Evolutionary conservation across 2,888 invertebrate species (phyloP).

Genomic region (Panorpa germanica): DNA sequence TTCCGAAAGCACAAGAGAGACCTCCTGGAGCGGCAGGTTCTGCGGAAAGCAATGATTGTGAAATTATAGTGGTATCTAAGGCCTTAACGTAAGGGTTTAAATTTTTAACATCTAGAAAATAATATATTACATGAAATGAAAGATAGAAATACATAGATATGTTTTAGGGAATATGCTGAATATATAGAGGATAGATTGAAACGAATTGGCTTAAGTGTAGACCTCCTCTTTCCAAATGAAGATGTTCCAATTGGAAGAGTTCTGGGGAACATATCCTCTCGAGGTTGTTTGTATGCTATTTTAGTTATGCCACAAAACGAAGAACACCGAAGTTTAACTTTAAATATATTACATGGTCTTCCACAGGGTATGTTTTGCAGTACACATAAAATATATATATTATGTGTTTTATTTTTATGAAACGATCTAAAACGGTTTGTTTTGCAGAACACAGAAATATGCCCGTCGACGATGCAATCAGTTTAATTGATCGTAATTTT

Average conservation of each 20-base stretch:
- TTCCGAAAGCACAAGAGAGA: conserved; percentile 10
- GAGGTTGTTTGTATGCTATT: conserved; percentile 81
- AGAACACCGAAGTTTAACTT: conserved; percentile 66
- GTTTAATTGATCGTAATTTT: conserved; percentile 54
- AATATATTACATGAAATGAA: conserved; percentile 4
- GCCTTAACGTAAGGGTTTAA: conserved; percentile 48
- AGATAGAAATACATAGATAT: conserved; percentile 4
- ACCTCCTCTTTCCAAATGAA: conserved; percentile 80
- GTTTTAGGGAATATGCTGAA: conserved; percentile 53
- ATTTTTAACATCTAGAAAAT: neutral
- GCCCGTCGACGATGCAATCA: conserved; percentile 81
- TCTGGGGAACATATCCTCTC: conserved; percentile 68
- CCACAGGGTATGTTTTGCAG: conserved; percentile 52
- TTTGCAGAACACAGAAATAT: conserved; percentile 81
- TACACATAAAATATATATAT: conserved; percentile 4
- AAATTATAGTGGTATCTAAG: conserved; percentile 75
- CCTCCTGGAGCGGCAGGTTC: too few relatives aligned
- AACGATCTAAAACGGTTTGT: conserved; percentile 9
- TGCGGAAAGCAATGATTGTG: conserved; percentile 66
- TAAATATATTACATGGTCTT: conserved; percentile 78
- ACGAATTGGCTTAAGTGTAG: conserved; percentile 59
- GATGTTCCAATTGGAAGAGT: conserved; percentile 65
- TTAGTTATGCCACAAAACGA: conserved; percentile 74
- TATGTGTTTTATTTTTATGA: conserved; percentile 5
- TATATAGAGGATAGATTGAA: conserved; percentile 68